A percentile compares a stretch with the other conserved stretches of the same genome.
These are phyloP conservation scores for Callospermophilus lateralis DNA, from an alignment of 2,113 vertebrate genomes.

Conservation along the genomic window DNA sequence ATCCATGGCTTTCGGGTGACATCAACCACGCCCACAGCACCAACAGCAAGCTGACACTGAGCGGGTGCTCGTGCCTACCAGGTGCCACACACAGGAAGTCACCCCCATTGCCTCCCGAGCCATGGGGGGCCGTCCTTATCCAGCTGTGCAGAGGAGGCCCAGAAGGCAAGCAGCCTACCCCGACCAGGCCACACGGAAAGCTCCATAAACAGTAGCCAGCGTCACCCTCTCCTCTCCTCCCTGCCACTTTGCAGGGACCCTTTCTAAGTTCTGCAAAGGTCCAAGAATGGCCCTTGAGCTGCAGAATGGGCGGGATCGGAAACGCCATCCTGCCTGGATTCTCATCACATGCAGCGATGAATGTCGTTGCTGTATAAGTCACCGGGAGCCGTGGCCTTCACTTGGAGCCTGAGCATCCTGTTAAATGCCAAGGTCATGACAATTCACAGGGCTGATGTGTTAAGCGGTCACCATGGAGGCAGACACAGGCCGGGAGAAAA, in stretches of 20 bases:
- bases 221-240: not conserved
- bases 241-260: not conserved
- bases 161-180: not conserved
- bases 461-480: too few relatives aligned
- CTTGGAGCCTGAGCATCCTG: not conserved
- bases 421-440: slow-evolving; percentile 8
- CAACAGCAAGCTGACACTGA: not conserved
- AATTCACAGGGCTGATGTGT: not conserved
- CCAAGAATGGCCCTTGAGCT: not conserved
- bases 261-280: not conserved
- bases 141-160: not conserved
- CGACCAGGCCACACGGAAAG: not conserved
- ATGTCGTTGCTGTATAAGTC: too few relatives aligned
- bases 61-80: not conserved
- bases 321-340: not conserved
- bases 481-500: too few relatives aligned
- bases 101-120: not conserved
- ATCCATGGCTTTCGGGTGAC: not conserved
- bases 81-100: not conserved
- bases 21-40: fast-evolving
- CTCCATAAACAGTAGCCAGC: not conserved
- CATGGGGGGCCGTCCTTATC: not conserved
- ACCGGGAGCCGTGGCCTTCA: slow-evolving; percentile 9
- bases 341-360: not conserved
- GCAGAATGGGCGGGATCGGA: not conserved